Evolutionary conservation across 2,797 vertebrate genomes (phyloP).

Genomic region (Lacerta agilis): DNA sequence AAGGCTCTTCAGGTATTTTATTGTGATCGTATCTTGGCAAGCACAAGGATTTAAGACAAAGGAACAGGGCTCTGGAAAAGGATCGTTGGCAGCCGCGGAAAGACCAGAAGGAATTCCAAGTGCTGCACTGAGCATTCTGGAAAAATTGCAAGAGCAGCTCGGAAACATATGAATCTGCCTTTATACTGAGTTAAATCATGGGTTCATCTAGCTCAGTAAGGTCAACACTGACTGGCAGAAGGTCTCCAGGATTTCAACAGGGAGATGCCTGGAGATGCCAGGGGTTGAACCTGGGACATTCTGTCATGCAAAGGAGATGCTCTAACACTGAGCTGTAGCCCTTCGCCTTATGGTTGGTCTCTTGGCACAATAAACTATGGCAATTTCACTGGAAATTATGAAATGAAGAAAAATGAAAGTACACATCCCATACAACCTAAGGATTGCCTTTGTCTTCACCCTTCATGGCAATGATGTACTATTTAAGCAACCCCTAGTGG

Average conservation of each 20-base stretch:
- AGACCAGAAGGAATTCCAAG: slow-evolving; percentile 29
- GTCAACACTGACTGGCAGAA: no score
- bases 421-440: slow-evolving; percentile 9
- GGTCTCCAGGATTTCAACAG: no score
- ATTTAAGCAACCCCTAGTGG: not conserved
- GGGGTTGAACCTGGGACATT: no score
- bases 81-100: not conserved
- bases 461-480: not conserved
- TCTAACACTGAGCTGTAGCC: not conserved
- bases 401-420: slow-evolving; percentile 43
- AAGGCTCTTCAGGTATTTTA: slow-evolving; percentile 12
- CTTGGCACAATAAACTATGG: not conserved
- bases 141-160: not conserved
- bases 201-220: no score
- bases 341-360: not conserved
- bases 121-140: not conserved
- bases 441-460: not conserved
- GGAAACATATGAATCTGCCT: no score
- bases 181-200: no score
- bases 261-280: no score
- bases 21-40: slow-evolving; percentile 14
- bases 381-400: slow-evolving; percentile 38
- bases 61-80: slow-evolving; percentile 6
- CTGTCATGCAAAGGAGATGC: no score
- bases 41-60: slow-evolving; percentile 11